These are phyloP conservation scores for Amazona vittata DNA, from an alignment of 2,113 vertebrate genomes.

Conservation along the genomic window DNA sequence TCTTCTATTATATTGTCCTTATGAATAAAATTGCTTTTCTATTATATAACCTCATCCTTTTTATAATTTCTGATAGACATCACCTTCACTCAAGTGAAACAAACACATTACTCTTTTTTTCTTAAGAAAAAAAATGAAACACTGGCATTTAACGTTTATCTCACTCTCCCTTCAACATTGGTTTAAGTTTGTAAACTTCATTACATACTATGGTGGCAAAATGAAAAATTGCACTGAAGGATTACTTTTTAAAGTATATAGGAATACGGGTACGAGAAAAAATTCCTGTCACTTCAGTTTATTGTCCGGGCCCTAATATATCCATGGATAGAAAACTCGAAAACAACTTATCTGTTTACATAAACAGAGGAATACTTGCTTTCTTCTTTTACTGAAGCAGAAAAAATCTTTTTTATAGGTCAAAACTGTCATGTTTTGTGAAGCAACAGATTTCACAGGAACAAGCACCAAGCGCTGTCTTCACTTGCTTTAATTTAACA, in stretches of 20 bases:
- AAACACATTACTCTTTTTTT: background rate
- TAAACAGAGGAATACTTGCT: background rate
- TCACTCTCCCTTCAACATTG: background rate
- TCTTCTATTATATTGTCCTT: background rate
- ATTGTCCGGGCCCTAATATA: background rate
- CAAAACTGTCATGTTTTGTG: fast-evolving
- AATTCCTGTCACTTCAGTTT: background rate
- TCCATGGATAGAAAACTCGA: background rate
- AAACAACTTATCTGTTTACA: background rate
- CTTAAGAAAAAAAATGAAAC: background rate
- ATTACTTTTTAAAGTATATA: background rate
- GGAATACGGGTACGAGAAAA: fast-evolving
- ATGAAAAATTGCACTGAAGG: background rate
- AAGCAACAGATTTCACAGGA: background rate
- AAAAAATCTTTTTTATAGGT: background rate
- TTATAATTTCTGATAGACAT: background rate
- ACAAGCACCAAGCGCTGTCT: too few species aligned
- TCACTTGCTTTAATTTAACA: background rate
- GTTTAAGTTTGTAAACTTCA: background rate
- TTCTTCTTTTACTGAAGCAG: background rate
- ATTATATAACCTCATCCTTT: background rate
- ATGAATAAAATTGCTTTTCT: background rate
- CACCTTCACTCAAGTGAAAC: background rate
- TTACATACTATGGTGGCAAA: background rate
- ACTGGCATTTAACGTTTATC: background rate